These are phyloP conservation scores for Abramis brama DNA, from an alignment of 2,113 vertebrate species.

Conservation along the genomic window DNA sequence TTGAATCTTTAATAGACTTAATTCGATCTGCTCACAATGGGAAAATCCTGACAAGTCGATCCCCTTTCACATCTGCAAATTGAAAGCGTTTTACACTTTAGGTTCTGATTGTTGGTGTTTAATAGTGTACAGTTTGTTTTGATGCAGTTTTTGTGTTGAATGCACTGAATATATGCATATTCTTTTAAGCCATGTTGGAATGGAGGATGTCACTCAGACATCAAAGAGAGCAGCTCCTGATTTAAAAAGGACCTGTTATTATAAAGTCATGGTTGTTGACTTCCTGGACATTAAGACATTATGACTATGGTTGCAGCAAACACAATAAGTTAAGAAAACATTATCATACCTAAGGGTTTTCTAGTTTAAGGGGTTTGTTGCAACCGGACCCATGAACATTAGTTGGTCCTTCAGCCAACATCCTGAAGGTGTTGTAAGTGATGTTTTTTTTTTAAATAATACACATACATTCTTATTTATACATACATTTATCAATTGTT, in stretches of 20 bases:
- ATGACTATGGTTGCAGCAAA: neutral
- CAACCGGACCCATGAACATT: neutral
- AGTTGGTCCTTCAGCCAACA: neutral
- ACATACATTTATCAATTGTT: neutral
- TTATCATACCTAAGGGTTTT: too few relatives aligned
- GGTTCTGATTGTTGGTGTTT: neutral
- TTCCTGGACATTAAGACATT: neutral
- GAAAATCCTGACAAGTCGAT: neutral
- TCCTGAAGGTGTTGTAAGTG: neutral
- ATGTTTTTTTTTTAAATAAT: neutral
- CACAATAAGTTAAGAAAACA: too few relatives aligned
- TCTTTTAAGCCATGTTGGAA: neutral
- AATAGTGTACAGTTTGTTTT: neutral
- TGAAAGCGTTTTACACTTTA: neutral
- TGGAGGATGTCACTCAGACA: neutral
- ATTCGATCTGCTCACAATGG: slow-evolving; percentile 9
- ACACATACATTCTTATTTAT: neutral
- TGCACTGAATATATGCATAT: neutral
- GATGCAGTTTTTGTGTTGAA: neutral
- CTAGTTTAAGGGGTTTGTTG: neutral
- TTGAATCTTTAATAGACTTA: slow-evolving; percentile 35
- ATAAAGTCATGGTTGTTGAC: neutral
- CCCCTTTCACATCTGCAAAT: neutral
- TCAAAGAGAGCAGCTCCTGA: neutral
- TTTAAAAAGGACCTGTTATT: neutral